A percentile compares a stretch with the other conserved stretches of the same genome.
Evolutionary conservation across 2,797 vertebrate species (phyloP).

Genomic region (Sebastes miniatus): DNA sequence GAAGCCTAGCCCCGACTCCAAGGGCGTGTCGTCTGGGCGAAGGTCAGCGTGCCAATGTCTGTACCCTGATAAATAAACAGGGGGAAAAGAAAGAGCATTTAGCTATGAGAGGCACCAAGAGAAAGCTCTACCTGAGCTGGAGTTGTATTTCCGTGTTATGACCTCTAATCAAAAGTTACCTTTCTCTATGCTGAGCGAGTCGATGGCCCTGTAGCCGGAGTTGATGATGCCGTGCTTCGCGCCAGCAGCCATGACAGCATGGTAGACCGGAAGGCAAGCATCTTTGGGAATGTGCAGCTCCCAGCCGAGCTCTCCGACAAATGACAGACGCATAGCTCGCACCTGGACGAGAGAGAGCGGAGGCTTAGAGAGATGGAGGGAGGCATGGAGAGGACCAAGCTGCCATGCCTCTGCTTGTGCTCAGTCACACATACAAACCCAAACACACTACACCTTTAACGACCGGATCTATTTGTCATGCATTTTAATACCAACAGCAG

Average conservation of each 20-base stretch:
- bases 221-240: slow-evolving; percentile 86
- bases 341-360: slow-evolving; percentile 79
- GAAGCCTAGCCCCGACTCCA: slow-evolving; percentile 93
- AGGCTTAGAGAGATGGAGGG: slow-evolving; percentile 22
- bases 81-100: neutral
- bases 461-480: slow-evolving; percentile 16
- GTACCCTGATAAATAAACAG: slow-evolving; percentile 84
- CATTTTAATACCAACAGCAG: slow-evolving; percentile 29
- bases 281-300: slow-evolving; percentile 91
- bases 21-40: slow-evolving; percentile 89
- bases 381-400: neutral
- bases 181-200: slow-evolving; percentile 98
- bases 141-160: neutral
- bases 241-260: slow-evolving; percentile 89
- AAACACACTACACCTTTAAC: slow-evolving; percentile 7
- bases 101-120: neutral
- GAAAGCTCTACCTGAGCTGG: neutral
- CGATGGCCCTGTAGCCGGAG: slow-evolving; percentile 95
- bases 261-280: slow-evolving; percentile 89
- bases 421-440: neutral
- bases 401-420: slow-evolving; percentile 6
- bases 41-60: slow-evolving; percentile 97
- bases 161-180: slow-evolving; percentile 71
- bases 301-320: slow-evolving; percentile 97
- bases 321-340: slow-evolving; percentile 92